Percentiles rank a stretch among this genome's conserved stretches.
Evolutionary conservation across 2,888 invertebrate genomes (phyloP).

Genomic region (Metallyticus violacea): DNA sequence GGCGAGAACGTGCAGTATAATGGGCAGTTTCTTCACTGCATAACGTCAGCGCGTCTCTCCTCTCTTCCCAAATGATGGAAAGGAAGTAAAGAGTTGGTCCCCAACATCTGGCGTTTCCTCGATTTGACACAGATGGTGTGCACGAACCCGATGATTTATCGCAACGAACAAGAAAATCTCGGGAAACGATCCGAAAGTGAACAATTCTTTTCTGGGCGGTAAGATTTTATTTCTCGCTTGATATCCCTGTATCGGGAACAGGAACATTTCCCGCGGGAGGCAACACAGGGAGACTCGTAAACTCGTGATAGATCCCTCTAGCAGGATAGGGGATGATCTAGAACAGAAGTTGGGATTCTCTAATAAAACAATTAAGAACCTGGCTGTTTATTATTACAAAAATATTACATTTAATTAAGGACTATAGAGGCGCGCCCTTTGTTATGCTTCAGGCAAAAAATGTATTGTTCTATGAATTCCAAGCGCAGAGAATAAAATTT

Average conservation of each 20-base stretch:
- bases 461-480: too few relatives aligned
- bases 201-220: not conserved
- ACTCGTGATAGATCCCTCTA: not conserved
- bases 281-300: not conserved
- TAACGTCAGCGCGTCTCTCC: not conserved
- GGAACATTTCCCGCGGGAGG: not conserved
- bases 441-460: too few relatives aligned
- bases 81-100: not conserved
- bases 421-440: too few relatives aligned
- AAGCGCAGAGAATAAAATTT: too few relatives aligned
- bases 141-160: not conserved
- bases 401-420: too few relatives aligned
- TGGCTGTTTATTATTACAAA: too few relatives aligned
- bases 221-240: not conserved
- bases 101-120: not conserved
- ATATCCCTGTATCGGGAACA: not conserved
- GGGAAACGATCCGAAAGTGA: not conserved
- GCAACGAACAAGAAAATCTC: not conserved
- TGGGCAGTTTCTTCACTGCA: not conserved
- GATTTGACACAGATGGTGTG: slow-evolving; percentile 1
- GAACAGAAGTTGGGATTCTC: too few relatives aligned
- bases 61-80: not conserved
- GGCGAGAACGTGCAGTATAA: too few relatives aligned
- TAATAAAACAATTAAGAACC: too few relatives aligned
- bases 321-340: not conserved